Evolutionary conservation across 2,888 invertebrate genomes (phyloP).

Genomic region (Merodon equestris): DNA sequence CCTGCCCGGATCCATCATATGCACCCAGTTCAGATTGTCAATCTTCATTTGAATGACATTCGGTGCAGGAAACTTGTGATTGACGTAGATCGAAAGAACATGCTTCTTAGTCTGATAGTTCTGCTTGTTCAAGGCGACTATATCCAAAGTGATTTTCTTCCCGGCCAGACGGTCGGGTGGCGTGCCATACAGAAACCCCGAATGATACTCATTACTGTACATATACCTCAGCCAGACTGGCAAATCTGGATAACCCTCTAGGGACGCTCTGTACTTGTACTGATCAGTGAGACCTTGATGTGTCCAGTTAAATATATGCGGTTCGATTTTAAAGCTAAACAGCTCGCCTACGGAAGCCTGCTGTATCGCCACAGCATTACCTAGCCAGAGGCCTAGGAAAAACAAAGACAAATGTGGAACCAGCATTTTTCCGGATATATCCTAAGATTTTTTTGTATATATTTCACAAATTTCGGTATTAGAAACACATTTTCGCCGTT

Average conservation of each 20-base stretch:
- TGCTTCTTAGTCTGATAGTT: constrained; percentile 87
- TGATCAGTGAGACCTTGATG: constrained; percentile 76
- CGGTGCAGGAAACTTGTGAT: constrained; percentile 84
- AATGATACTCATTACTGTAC: constrained; percentile 87
- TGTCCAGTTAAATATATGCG: constrained; percentile 90
- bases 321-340: constrained; percentile 88
- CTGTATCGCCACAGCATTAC: constrained; percentile 67
- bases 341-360: constrained; percentile 82
- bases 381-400: constrained; percentile 6
- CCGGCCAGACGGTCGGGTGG: constrained; percentile 83
- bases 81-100: constrained; percentile 83
- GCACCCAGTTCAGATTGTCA: constrained; percentile 93
- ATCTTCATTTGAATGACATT: constrained; percentile 92
- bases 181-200: constrained; percentile 91
- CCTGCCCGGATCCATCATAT: constrained; percentile 87
- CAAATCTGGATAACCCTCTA: constrained; percentile 89
- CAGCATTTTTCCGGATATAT: background rate
- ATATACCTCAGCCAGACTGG: constrained; percentile 92
- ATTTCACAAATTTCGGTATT: background rate
- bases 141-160: constrained; percentile 82
- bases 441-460: constrained; percentile 11
- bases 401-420: background rate
- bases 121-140: constrained; percentile 87
- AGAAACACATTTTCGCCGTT: constrained; percentile 46
- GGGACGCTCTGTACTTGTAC: constrained; percentile 84